Conservation (phyloP, 35 echinoderm and acorn worm species). For the Hemicentrotus pulcherrimus region DNA sequence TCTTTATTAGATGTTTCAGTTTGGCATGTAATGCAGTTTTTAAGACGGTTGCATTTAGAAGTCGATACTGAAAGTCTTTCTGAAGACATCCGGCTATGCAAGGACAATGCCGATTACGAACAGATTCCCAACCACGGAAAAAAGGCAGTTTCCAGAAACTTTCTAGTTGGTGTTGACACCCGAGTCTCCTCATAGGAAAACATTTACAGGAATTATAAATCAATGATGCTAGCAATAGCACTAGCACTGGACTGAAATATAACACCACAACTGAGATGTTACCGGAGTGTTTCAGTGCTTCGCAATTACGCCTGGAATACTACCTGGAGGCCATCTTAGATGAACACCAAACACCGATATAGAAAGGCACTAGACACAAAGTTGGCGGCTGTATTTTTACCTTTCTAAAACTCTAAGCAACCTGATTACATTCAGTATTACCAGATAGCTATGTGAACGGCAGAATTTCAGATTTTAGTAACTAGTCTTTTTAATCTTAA, state of each 20-base stretch:
- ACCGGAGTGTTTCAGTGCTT: background rate
- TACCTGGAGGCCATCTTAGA: background rate
- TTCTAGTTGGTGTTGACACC: background rate
- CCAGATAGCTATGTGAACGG: background rate
- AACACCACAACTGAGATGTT: background rate
- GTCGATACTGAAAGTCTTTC: background rate
- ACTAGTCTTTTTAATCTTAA: background rate
- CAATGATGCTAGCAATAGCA: background rate
- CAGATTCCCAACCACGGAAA: background rate
- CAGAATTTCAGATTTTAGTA: background rate
- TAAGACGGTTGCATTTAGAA: background rate
- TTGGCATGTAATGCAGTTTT: background rate
- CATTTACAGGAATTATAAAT: background rate
- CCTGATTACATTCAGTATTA: background rate
- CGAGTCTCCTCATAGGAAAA: background rate
- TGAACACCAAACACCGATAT: background rate
- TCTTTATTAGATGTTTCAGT: background rate
- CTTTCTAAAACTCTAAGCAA: background rate
- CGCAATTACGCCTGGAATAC: background rate
- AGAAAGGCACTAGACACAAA: conserved; percentile 15
- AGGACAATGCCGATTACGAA: background rate
- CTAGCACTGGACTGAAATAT: background rate
- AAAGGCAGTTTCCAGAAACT: background rate
- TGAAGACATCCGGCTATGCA: background rate
- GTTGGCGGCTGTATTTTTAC: background rate